Evolutionary conservation across 2,888 invertebrate species (phyloP).

Genomic region (Notodonta dromedarius): DNA sequence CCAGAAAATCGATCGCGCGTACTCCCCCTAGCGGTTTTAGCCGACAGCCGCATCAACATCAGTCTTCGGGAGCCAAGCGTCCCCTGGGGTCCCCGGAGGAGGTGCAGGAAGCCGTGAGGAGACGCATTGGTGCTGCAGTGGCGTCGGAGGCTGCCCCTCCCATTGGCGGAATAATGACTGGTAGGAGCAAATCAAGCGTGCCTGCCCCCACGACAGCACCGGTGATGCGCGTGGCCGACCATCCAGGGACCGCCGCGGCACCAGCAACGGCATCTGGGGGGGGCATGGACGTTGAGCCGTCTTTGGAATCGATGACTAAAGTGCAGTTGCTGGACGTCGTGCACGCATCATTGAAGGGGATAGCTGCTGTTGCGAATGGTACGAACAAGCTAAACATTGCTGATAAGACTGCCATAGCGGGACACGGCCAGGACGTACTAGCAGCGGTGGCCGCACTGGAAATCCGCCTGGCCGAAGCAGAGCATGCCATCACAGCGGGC

Average conservation of each 20-base stretch:
- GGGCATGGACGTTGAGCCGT: too few relatives aligned
- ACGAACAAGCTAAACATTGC: constrained; percentile 15
- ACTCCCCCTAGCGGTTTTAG: not conserved
- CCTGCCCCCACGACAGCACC: too few relatives aligned
- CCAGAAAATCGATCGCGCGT: not conserved
- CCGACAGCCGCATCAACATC: too few relatives aligned
- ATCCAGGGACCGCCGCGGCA: too few relatives aligned
- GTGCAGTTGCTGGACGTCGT: constrained; percentile 8
- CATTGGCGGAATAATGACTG: too few relatives aligned
- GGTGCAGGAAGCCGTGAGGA: not conserved
- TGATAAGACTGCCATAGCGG: constrained; percentile 1
- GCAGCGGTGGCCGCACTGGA: constrained; percentile 12
- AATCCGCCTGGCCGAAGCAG: not conserved
- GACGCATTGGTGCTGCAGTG: not conserved
- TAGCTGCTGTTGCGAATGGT: constrained; percentile 9
- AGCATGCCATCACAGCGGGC: too few relatives aligned
- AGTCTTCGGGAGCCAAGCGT: not conserved
- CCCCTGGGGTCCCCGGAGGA: not conserved
- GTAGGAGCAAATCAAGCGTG: too few relatives aligned
- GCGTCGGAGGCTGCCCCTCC: too few relatives aligned
- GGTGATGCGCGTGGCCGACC: too few relatives aligned
- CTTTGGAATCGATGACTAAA: too few relatives aligned
- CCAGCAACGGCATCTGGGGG: not conserved
- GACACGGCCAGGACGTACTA: constrained; percentile 12
- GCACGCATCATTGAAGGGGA: constrained; percentile 10